Base-by-base conservation (phyloP, 2,888 invertebrate genomes). In the Eugnorisma glareosa region DNA sequence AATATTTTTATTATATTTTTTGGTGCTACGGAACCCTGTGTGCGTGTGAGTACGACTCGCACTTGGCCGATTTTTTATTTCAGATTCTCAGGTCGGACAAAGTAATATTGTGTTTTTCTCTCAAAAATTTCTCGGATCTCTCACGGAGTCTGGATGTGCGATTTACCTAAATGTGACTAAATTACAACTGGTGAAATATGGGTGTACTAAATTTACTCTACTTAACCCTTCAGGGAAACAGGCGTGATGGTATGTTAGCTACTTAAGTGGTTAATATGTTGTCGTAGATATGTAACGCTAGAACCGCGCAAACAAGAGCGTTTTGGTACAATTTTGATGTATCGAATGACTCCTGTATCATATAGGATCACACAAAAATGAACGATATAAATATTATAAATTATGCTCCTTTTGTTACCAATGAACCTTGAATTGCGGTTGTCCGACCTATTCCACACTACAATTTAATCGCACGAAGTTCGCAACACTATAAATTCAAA, bases 361-460 rank as follows among this genome's bases (percentile, higher is more conserved):
- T 72, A 31, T 31, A 57, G 18, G 57, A 15, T n/a, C 31, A 43
- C n/a, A 28, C 10, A 10, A 24, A 57, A 57, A 74, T 35, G 1
- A 40, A 51, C 10, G n/a, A n/a, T 54, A 35, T 61, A 31, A n/a
- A n/a, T n/a, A n/a, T n/a, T n/a, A n/a, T n/a, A n/a, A n/a, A n/a
- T n/a, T n/a, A 24, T 37, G 54, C 57, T 67, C 1, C 28, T 48
- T 18, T 45, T 67, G 69, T 59, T 79, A 77, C 45, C 31, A 75
- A 79, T 69, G n/a, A 6, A 48, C 69, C 35, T 81, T 63, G 31
- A 15, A 54, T 4, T 78, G 81, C 21, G 74, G 81, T 79, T 76
- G 68, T 37, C 35, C 68, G 35, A 48, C 6, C 45, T 48, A 70
- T 57, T 37, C 28, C 35, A 73, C 61, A 64, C 37, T 67, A 11